Evolutionary conservation across 2,797 vertebrate genomes (phyloP).

Genomic region (Crocidura indochinensis): DNA sequence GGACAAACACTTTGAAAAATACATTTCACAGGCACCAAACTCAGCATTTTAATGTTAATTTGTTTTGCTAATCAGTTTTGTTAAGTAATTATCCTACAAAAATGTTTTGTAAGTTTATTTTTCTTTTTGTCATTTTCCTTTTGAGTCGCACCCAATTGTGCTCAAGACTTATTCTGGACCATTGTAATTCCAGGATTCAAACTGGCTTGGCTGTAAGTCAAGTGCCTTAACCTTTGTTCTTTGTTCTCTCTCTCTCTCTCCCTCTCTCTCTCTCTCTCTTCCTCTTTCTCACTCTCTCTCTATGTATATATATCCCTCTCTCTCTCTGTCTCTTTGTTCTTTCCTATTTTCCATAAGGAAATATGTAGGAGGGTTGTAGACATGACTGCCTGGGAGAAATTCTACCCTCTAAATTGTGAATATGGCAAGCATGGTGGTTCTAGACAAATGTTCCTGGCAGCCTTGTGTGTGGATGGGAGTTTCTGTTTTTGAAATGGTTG

Average conservation of each 20-base stretch:
- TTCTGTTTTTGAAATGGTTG: slow-evolving; percentile 49
- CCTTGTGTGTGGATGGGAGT: neutral
- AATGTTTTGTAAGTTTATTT: neutral
- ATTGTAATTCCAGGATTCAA: too few relatives aligned
- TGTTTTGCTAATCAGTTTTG: too few relatives aligned
- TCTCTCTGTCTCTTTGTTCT: neutral
- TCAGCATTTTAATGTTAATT: too few relatives aligned
- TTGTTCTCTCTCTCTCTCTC: too few relatives aligned
- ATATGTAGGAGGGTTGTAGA: neutral
- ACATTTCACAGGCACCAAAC: neutral
- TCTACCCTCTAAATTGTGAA: neutral
- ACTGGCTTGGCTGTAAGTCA: too few relatives aligned
- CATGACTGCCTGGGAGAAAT: neutral
- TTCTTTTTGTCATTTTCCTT: too few relatives aligned
- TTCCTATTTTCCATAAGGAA: slow-evolving; percentile 8
- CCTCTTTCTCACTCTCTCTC: too few relatives aligned
- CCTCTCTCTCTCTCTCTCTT: too few relatives aligned
- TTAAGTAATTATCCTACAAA: too few relatives aligned
- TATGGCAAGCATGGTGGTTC: neutral
- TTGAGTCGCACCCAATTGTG: too few relatives aligned
- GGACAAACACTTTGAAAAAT: slow-evolving; percentile 24
- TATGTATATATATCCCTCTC: too few relatives aligned
- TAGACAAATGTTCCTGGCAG: neutral
- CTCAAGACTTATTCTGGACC: too few relatives aligned
- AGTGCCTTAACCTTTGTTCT: neutral